Percentiles rank a stretch among this genome's conserved stretches.
phyloP scores from a whole-genome alignment of 2,113 vertebrate genomes.

The Galeopterus variegatus region DNA sequence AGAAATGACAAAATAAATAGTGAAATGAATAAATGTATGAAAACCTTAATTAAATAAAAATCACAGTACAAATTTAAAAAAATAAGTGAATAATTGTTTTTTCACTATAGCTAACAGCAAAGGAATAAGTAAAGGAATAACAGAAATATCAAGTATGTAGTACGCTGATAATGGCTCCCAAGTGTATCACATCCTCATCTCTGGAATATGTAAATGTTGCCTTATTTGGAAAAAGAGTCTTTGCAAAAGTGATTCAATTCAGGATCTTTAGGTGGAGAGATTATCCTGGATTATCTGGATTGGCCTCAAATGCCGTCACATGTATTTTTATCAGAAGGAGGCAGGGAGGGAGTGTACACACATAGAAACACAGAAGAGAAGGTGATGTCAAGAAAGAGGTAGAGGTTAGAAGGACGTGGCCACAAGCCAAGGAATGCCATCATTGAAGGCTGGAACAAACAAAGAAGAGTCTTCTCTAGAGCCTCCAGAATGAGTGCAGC shows the following conservation, averaged over 20 bases:
- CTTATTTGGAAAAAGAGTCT: neutral
- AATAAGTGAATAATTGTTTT: neutral
- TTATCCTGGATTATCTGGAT: neutral
- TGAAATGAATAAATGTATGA: neutral
- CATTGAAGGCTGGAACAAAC: neutral
- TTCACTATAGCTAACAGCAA: neutral
- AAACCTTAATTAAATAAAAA: neutral
- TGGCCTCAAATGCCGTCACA: neutral
- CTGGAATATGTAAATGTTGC: neutral
- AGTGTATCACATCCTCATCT: neutral
- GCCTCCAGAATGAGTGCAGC: fast-evolving
- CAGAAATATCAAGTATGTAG: neutral
- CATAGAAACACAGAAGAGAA: fast-evolving
- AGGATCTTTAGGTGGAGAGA: neutral
- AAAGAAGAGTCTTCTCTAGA: fast-evolving
- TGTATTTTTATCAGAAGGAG: neutral
- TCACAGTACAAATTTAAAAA: neutral
- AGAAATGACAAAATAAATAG: neutral
- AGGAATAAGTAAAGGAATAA: neutral
- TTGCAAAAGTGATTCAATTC: neutral
- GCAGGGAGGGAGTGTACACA: neutral
- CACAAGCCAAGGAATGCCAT: neutral
- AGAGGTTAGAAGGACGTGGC: fast-evolving
- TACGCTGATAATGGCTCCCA: neutral
- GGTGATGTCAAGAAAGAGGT: neutral